Base-by-base conservation (phyloP, 2,113 vertebrate species). In the Picathartes gymnocephalus region DNA sequence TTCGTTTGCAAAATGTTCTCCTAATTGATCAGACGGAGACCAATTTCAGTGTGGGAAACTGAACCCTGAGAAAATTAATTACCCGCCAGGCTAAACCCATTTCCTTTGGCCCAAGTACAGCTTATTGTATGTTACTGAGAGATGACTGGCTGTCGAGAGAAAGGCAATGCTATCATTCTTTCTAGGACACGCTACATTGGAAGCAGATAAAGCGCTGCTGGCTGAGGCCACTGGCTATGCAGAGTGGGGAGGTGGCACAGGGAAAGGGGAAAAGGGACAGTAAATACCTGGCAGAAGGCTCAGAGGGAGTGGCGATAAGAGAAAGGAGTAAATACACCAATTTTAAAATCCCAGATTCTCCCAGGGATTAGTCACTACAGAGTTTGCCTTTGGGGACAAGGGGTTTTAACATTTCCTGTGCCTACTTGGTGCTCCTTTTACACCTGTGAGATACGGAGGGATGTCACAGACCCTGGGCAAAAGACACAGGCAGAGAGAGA, bases 21-120 rank as follows among this genome's bases (percentile, higher is more conserved):
- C 86, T 97, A 98, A 97, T 97, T 98, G 94, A 93, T 97, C 95
- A 90, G 95, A 96, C 4, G 15, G 92, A 96, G 93, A 94, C 92
- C 96, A 96, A 96, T 97, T 97, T 96, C 95, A 92, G 95, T 96
- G 94, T 96, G 95, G 95, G 84, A 97, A 97, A 97, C 95, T 94
- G 95, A 96, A 95, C 93, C 91, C 89, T 62, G 83, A 85, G 64
- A 95, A 97, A 97, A 97, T 96, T 96, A 98, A 97, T 97, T 96
- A 97, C 96, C 93, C 91, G 73, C 92, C 87, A 97, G 94, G 94
- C 86, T 96, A 97, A 97, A 84, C 92, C 83, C 88, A 97, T 97
- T 98, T 98, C 92, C 92, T 97, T 95, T 97, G 94, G 95, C 90
- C 93, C 94, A 92, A 96, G 86, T 87, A 94, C 94, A 97, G 95